These are phyloP conservation scores for Oostethus manadensis DNA, from an alignment of 2,113 vertebrate genomes.

Conservation along the genomic window DNA sequence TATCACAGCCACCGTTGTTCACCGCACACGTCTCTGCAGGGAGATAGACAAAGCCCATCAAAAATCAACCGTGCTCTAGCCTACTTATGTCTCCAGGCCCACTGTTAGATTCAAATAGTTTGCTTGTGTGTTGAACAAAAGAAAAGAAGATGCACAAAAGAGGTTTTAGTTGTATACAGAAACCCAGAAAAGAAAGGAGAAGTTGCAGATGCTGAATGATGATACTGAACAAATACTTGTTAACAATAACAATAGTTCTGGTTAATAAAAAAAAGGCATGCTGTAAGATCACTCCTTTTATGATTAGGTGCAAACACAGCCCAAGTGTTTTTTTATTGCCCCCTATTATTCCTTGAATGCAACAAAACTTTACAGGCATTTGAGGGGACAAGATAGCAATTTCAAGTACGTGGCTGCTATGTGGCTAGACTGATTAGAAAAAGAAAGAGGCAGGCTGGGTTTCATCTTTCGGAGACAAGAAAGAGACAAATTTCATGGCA, in stretches of 20 bases:
- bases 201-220: constrained; percentile 25
- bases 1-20: constrained; percentile 97
- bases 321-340: constrained; percentile 10
- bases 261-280: constrained; percentile 9
- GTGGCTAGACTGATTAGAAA: constrained; percentile 37
- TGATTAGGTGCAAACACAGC: constrained; percentile 20
- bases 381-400: constrained; percentile 57
- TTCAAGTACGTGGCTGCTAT: constrained; percentile 32
- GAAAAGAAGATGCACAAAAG: constrained; percentile 21
- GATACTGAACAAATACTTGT: constrained; percentile 13
- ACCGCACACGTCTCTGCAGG: constrained; percentile 90
- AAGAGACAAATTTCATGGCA: constrained; percentile 52
- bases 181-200: constrained; percentile 9
- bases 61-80: constrained; percentile 15
- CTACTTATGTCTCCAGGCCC: constrained; percentile 31
- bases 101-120: constrained; percentile 8
- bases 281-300: neutral
- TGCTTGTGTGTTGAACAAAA: constrained; percentile 17
- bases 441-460: constrained; percentile 22
- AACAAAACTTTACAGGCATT: constrained; percentile 54
- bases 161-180: constrained; percentile 3
- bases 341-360: constrained; percentile 9
- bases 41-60: constrained; percentile 33
- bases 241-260: constrained; percentile 17
- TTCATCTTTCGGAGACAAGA: constrained; percentile 28